A percentile compares a stretch with the other conserved stretches of the same genome.
These are phyloP conservation scores for Carassius carassius DNA, from an alignment of 2,113 vertebrate species.

Conservation along the genomic window DNA sequence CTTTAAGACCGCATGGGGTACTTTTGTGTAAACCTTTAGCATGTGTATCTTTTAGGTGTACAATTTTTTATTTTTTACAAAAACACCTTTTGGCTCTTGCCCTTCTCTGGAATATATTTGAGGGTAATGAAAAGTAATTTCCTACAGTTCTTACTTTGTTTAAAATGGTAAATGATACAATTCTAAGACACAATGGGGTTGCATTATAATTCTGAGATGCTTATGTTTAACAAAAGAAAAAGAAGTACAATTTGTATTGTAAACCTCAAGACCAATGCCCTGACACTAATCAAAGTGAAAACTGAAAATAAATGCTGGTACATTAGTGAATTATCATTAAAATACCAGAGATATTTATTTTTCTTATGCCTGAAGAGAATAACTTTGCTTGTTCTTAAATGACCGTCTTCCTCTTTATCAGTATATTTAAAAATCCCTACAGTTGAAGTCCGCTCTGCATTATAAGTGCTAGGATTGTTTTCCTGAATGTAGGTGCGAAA, in stretches of 20 bases:
- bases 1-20: slow-evolving; percentile 39
- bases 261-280: neutral
- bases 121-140: neutral
- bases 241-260: neutral
- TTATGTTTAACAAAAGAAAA: neutral
- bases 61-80: slow-evolving; percentile 31
- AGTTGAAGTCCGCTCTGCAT: neutral
- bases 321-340: neutral
- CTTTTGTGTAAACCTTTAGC: slow-evolving; percentile 37
- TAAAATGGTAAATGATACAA: neutral
- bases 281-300: neutral
- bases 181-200: neutral
- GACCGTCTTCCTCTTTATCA: neutral
- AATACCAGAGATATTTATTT: neutral
- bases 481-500: neutral
- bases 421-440: neutral
- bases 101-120: slow-evolving; percentile 8
- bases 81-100: slow-evolving; percentile 34
- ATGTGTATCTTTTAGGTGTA: slow-evolving; percentile 38
- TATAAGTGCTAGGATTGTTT: neutral
- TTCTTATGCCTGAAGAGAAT: neutral
- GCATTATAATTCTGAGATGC: neutral
- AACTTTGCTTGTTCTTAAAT: neutral
- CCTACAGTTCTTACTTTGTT: neutral
- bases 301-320: neutral